Conservation (phyloP, 2,797 vertebrate genomes). For the Xiphorhynchus erythropygius region DNA sequence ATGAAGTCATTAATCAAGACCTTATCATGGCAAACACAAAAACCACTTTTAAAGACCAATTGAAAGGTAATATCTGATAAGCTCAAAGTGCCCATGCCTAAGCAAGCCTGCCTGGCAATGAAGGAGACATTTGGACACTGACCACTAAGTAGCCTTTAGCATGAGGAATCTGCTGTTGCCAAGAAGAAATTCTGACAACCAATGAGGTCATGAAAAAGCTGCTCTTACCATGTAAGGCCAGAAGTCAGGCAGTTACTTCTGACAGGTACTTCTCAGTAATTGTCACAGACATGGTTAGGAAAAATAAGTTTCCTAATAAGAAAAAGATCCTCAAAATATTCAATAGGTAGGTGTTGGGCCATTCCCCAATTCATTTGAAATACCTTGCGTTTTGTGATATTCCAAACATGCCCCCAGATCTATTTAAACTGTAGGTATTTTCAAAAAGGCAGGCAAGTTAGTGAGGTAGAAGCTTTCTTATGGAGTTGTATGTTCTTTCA, state of each 20-base stretch:
- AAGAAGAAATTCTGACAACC: not conserved
- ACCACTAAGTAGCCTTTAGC: not conserved
- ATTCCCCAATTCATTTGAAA: not conserved
- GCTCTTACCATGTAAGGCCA: not conserved
- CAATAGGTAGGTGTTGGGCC: not conserved
- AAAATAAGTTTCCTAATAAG: not conserved
- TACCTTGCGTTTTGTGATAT: not conserved
- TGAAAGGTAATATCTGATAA: not conserved
- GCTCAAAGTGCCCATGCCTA: not conserved
- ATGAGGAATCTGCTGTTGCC: not conserved
- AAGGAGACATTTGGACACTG: not conserved
- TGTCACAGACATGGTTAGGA: not conserved
- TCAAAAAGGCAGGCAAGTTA: not conserved
- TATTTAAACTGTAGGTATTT: not conserved
- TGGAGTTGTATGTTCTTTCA: not conserved
- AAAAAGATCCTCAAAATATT: not conserved
- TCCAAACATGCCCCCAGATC: not conserved
- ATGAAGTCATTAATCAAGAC: not conserved
- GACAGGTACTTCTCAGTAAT: not conserved
- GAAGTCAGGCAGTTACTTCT: slow-evolving; percentile 2
- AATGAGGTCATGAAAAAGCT: not conserved
- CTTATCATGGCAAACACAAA: not conserved
- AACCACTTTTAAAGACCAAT: not conserved
- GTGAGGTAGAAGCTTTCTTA: not conserved
- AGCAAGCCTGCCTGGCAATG: not conserved